phyloP scores from a whole-genome alignment of 1,140 invertebrate genomes.

The Brachionus asplanchnoidis region DNA sequence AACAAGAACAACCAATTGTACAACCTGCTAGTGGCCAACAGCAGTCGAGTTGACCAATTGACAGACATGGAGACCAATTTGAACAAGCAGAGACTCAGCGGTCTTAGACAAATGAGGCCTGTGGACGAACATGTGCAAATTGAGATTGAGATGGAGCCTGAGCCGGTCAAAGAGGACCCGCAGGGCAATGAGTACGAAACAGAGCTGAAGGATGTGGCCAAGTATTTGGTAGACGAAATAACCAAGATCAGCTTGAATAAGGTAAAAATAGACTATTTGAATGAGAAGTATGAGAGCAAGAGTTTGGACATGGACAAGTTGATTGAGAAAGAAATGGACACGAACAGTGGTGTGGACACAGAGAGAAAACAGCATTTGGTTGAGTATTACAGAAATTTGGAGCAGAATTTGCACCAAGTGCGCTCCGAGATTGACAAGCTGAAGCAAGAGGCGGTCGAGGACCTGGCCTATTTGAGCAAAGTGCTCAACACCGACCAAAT shows the following conservation, averaged over 20 bases:
- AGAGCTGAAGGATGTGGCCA: background rate
- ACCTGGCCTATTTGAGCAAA: constrained; percentile 29
- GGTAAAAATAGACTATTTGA: constrained; percentile 33
- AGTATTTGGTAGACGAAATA: constrained; percentile 34
- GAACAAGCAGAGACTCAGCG: background rate
- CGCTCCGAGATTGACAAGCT: constrained; percentile 5
- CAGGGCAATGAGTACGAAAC: background rate
- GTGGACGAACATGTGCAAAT: background rate
- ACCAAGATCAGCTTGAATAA: constrained; percentile 34
- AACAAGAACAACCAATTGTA: constrained; percentile 39
- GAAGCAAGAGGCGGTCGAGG: constrained; percentile 31
- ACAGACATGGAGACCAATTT: background rate
- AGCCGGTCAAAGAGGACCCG: background rate
- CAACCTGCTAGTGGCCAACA: background rate
- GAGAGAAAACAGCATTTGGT: background rate
- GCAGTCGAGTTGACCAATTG: background rate
- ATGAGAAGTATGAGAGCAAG: constrained; percentile 13
- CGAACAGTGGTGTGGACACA: too few relatives aligned
- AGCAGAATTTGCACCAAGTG: constrained; percentile 32
- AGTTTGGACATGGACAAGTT: background rate
- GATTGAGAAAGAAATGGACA: background rate
- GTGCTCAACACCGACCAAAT: background rate
- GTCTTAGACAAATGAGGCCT: background rate
- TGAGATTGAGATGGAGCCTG: background rate
- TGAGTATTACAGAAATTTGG: constrained; percentile 19